Conservation (phyloP, 2,888 invertebrate genomes). For the Anthrax anthrax region DNA sequence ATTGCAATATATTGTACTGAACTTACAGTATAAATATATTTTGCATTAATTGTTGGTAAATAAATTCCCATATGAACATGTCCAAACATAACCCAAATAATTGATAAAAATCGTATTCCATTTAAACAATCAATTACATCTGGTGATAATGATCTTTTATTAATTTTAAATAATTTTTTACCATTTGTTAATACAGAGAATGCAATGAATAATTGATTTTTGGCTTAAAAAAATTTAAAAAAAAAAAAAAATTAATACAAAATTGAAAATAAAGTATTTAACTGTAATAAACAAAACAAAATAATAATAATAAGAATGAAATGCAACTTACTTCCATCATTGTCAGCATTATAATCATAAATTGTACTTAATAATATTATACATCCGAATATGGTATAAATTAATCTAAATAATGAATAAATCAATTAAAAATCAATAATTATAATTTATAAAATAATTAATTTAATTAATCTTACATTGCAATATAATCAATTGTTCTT, state of each 20-base stretch:
- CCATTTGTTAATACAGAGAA: slow-evolving; percentile 20
- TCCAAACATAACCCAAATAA: slow-evolving; percentile 33
- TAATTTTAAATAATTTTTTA: slow-evolving; percentile 2
- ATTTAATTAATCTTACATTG: slow-evolving; percentile 22
- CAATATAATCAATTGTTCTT: slow-evolving; percentile 17
- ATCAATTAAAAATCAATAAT: too few relatives aligned
- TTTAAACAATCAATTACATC: slow-evolving; percentile 30
- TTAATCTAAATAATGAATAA: too few relatives aligned
- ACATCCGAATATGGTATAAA: slow-evolving; percentile 5
- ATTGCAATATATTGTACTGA: too few relatives aligned
- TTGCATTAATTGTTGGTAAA: too few relatives aligned
- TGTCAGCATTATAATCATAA: slow-evolving; percentile 8
- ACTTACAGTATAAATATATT: too few relatives aligned
- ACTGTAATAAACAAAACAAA: too few relatives aligned
- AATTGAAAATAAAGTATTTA: not conserved
- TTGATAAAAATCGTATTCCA: slow-evolving; percentile 33
- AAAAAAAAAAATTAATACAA: too few relatives aligned
- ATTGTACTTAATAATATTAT: slow-evolving; percentile 8
- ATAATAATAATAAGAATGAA: too few relatives aligned
- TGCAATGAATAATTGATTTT: slow-evolving; percentile 9
- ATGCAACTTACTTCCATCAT: slow-evolving; percentile 5
- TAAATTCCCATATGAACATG: too few relatives aligned
- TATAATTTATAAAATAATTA: too few relatives aligned
- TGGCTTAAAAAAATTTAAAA: slow-evolving; percentile 11
- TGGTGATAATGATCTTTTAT: slow-evolving; percentile 10